These are phyloP conservation scores for Phyllotis vaccarum DNA, from an alignment of 2,797 vertebrate genomes.

Conservation along the genomic window DNA sequence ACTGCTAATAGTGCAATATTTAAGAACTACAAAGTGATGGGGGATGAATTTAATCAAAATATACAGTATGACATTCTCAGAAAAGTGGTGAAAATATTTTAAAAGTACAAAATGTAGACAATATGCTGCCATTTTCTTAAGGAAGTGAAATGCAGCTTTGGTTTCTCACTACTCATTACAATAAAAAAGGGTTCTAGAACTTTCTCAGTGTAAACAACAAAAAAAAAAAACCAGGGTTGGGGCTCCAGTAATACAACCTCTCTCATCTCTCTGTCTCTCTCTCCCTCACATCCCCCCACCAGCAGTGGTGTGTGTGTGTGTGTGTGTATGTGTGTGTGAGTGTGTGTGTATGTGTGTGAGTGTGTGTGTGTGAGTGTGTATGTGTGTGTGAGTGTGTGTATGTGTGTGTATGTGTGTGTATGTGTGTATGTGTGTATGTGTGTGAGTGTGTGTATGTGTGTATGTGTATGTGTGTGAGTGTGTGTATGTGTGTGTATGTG, in stretches of 20 bases:
- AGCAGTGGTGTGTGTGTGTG: too few relatives aligned
- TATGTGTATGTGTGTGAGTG: neutral
- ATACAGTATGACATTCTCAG: too few relatives aligned
- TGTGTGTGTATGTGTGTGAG: neutral
- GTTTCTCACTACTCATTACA: neutral
- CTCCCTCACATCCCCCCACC: too few relatives aligned
- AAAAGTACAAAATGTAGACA: neutral
- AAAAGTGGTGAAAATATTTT: neutral
- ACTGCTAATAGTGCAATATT: neutral
- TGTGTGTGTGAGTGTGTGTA: neutral
- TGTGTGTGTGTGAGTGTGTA: neutral
- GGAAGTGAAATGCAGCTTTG: neutral
- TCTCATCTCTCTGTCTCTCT: neutral
- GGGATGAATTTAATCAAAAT: neutral
- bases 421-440: neutral
- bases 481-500: neutral
- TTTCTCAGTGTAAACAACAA: conserved; percentile 25
- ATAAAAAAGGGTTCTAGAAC: neutral
- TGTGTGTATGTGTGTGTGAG: neutral
- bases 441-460: neutral
- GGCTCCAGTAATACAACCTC: neutral
- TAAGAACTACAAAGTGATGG: neutral
- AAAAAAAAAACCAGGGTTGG: neutral
- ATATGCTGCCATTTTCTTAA: neutral
- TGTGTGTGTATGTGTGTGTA: neutral